Evolutionary conservation across 2,797 vertebrate genomes (phyloP).

Genomic region (Dendrocincla tyrannina): DNA sequence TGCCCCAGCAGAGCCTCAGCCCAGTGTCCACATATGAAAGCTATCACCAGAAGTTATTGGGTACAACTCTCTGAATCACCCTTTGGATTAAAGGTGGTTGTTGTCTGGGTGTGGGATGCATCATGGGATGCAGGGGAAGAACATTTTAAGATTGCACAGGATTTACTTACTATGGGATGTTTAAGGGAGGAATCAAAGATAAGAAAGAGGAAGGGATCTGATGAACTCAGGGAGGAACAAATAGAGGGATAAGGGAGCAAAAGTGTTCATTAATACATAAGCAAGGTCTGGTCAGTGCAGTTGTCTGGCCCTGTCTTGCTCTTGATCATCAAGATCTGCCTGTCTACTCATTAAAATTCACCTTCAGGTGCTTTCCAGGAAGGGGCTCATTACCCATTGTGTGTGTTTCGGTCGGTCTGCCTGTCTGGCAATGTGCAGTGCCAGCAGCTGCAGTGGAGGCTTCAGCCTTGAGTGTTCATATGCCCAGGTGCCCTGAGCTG

Average conservation of each 20-base stretch:
- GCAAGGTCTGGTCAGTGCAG: neutral
- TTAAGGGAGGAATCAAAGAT: neutral
- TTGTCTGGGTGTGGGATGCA: too few species aligned
- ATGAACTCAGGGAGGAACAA: neutral
- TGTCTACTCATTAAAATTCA: neutral
- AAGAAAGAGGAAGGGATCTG: neutral
- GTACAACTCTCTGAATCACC: neutral
- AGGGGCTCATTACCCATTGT: neutral
- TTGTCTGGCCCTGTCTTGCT: neutral
- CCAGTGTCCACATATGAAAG: neutral
- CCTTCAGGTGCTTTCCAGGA: neutral
- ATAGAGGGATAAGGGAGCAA: neutral
- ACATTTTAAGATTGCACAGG: neutral
- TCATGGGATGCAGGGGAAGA: accelerated
- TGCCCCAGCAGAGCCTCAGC: neutral
- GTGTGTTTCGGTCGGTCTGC: neutral
- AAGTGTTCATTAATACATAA: neutral
- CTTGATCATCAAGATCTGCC: neutral
- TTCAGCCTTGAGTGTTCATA: neutral
- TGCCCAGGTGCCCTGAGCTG: neutral
- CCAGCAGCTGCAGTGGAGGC: neutral
- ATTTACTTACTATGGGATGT: neutral
- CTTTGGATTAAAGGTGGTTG: neutral
- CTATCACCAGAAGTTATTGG: accelerated
- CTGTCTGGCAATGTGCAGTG: neutral